phyloP scores from a whole-genome alignment of 2,888 invertebrate genomes.

The Macrostomum cliftonense region DNA sequence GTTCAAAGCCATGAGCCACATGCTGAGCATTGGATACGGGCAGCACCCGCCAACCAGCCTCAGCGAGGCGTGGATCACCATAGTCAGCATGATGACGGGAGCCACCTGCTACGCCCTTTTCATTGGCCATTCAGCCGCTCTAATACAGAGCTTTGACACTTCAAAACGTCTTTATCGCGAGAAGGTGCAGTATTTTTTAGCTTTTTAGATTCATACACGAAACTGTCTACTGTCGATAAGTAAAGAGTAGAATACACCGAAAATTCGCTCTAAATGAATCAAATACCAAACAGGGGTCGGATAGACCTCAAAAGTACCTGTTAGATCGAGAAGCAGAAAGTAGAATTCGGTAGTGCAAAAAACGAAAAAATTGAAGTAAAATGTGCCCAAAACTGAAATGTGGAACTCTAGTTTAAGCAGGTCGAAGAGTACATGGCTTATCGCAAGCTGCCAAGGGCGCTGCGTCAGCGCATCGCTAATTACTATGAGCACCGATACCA shows the following conservation, averaged over 20 bases:
- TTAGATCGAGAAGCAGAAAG: too few species aligned
- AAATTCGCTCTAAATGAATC: too few species aligned
- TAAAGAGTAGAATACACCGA: too few species aligned
- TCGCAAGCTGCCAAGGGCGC: slow-evolving; percentile 76
- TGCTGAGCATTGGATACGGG: slow-evolving; percentile 95
- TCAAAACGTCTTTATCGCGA: slow-evolving; percentile 88
- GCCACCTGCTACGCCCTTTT: slow-evolving; percentile 95
- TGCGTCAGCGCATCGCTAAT: slow-evolving; percentile 86
- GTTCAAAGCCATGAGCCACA: slow-evolving; percentile 96
- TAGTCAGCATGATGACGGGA: slow-evolving; percentile 94
- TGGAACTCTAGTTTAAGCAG: slow-evolving; percentile 98
- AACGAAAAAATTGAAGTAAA: too few species aligned
- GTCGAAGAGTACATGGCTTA: slow-evolving; percentile 99
- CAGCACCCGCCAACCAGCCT: slow-evolving; percentile 89
- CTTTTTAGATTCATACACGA: too few species aligned
- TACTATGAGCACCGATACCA: slow-evolving; percentile 97
- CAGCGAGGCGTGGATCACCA: slow-evolving; percentile 95
- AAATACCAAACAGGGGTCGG: too few species aligned
- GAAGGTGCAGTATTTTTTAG: too few species aligned
- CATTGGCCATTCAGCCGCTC: slow-evolving; percentile 89
- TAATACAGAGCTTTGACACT: slow-evolving; percentile 91
- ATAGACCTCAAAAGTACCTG: too few species aligned
- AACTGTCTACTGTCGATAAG: too few species aligned
- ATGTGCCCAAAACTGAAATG: too few species aligned
- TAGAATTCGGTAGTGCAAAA: too few species aligned